These are phyloP conservation scores for Gymnodraco acuticeps DNA, from an alignment of 2,797 vertebrate species.

Conservation along the genomic window DNA sequence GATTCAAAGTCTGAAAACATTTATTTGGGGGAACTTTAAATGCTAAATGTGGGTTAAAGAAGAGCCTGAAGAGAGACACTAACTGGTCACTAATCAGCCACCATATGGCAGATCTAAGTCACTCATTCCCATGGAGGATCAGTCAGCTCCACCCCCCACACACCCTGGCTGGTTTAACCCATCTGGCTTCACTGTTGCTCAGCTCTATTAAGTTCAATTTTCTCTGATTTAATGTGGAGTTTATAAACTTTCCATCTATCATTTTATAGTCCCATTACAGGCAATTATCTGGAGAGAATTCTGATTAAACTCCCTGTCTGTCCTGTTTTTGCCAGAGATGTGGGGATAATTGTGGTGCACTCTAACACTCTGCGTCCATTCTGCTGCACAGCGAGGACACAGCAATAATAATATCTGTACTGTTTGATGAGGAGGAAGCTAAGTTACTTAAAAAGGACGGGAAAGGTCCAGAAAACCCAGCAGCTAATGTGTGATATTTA, in stretches of 20 bases:
- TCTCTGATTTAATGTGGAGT: background rate
- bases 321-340: constrained; percentile 8
- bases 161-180: constrained; percentile 54
- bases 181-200: constrained; percentile 24
- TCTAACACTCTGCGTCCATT: background rate
- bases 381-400: constrained; percentile 1
- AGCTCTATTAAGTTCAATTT: background rate
- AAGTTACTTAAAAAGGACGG: background rate
- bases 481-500: background rate
- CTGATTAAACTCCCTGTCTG: background rate
- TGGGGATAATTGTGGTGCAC: background rate
- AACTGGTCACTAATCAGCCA: constrained; percentile 25
- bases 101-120: constrained; percentile 84
- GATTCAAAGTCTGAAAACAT: background rate
- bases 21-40: background rate
- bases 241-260: background rate
- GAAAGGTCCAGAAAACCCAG: background rate
- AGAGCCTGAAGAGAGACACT: background rate
- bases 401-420: background rate
- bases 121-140: constrained; percentile 66
- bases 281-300: background rate
- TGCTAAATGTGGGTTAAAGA: background rate
- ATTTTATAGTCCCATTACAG: background rate
- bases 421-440: background rate
- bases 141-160: constrained; percentile 65